A percentile compares a stretch with the other conserved stretches of the same genome.
Evolutionary conservation across 2,797 vertebrate genomes (phyloP).

Genomic region (Prunella strophiata): DNA sequence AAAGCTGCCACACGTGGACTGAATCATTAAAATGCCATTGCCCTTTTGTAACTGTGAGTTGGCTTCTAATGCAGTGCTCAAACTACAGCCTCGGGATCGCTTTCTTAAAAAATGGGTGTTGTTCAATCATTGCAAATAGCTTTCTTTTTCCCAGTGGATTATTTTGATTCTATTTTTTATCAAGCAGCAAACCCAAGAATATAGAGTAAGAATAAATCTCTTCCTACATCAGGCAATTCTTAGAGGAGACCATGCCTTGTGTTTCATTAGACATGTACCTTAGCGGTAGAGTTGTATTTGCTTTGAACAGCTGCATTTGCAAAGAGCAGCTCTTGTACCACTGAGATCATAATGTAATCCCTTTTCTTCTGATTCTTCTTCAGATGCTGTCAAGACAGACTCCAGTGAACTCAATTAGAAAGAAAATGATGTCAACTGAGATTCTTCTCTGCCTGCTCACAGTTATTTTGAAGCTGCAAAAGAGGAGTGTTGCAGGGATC

Average conservation of each 20-base stretch:
- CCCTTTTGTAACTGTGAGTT: background rate
- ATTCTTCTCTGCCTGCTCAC: background rate
- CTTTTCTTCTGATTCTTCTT: constrained; percentile 37
- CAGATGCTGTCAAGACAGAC: constrained; percentile 40
- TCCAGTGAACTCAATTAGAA: background rate
- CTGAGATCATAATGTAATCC: constrained; percentile 4
- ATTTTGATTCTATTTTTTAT: background rate
- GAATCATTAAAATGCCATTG: constrained; percentile 6
- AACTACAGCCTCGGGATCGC: background rate
- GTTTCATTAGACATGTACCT: background rate
- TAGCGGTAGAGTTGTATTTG: background rate
- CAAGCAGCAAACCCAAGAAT: background rate
- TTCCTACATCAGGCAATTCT: background rate
- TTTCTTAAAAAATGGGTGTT: background rate
- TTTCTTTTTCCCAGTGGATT: background rate
- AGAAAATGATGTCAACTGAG: background rate
- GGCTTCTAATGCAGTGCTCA: background rate
- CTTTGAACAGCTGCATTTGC: background rate
- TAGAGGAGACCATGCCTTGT: background rate
- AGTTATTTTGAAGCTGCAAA: constrained; percentile 14
- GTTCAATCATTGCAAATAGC: background rate
- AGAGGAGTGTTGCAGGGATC: background rate
- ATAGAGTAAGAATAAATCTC: background rate
- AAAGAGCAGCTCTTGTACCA: background rate
- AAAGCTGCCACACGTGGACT: background rate